Evolutionary conservation across 1,140 invertebrate species (phyloP).

Genomic region (Asbolus verrucosus): DNA sequence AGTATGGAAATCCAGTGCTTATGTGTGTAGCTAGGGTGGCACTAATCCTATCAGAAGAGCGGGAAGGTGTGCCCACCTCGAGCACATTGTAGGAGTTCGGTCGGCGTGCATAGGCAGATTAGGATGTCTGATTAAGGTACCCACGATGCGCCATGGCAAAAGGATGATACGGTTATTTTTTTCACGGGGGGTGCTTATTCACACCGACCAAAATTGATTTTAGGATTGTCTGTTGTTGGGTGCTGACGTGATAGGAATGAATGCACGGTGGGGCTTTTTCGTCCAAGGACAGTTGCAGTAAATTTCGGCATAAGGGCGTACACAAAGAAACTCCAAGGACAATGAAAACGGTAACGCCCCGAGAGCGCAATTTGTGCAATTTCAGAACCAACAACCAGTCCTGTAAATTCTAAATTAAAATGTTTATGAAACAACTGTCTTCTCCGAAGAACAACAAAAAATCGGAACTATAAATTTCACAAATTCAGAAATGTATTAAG

Average conservation of each 20-base stretch:
- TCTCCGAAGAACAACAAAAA: no score
- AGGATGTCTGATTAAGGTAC: slow-evolving; percentile 57
- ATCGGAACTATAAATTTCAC: no score
- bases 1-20: slow-evolving; percentile 34
- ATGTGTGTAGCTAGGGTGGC: slow-evolving; percentile 32
- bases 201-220: slow-evolving; percentile 56
- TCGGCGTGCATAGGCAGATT: slow-evolving; percentile 58
- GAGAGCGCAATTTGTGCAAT: no score
- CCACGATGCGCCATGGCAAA: slow-evolving; percentile 53
- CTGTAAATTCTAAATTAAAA: no score
- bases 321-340: no score
- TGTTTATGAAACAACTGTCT: no score
- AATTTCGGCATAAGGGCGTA: no score
- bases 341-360: no score
- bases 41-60: slow-evolving; percentile 55
- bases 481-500: no score
- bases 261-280: neutral
- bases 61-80: slow-evolving; percentile 57
- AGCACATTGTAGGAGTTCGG: slow-evolving; percentile 56
- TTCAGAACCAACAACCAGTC: no score
- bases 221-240: slow-evolving; percentile 57
- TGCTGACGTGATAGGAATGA: slow-evolving; percentile 51
- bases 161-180: slow-evolving; percentile 47
- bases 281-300: no score
- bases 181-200: slow-evolving; percentile 31